phyloP scores from a whole-genome alignment of 1,140 invertebrate genomes.

The Spodoptera litura region DNA sequence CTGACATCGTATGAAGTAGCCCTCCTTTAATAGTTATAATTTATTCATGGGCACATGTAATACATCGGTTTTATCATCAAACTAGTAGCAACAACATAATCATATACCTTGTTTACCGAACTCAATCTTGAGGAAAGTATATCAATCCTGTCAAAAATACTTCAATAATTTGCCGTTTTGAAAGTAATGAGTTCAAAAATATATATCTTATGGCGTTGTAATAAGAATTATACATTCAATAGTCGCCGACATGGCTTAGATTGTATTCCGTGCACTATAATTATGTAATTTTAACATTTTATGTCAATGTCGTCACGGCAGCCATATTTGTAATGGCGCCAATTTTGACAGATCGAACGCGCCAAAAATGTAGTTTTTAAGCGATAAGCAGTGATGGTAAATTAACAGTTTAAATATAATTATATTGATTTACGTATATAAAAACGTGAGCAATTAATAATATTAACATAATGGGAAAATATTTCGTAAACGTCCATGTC shows the following conservation, averaged over 20 bases:
- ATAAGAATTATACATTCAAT: not conserved
- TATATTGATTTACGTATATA: constrained; percentile 37
- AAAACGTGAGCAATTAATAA: constrained; percentile 19
- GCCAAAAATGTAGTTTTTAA: constrained; percentile 39
- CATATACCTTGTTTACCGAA: constrained; percentile 21
- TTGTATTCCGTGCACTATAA: constrained; percentile 24
- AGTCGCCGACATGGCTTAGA: not conserved
- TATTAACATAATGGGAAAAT: constrained; percentile 25
- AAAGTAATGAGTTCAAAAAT: not conserved
- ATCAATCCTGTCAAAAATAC: constrained; percentile 20
- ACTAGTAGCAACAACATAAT: constrained; percentile 42
- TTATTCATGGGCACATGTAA: not conserved
- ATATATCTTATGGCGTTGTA: not conserved
- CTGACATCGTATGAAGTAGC: not conserved
- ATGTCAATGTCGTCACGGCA: constrained; percentile 46
- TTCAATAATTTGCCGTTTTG: not conserved
- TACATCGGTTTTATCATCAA: not conserved
- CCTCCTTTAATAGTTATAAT: constrained; percentile 14
- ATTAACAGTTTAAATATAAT: constrained; percentile 48
- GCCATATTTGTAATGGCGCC: constrained; percentile 44
- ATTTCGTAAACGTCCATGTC: constrained; percentile 33
- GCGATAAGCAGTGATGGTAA: constrained; percentile 37
- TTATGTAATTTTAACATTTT: constrained; percentile 46
- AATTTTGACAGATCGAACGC: constrained; percentile 44
- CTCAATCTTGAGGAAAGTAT: constrained; percentile 22